These are phyloP conservation scores for Nycticryphes semicollaris DNA, from an alignment of 2,113 vertebrate genomes.

Conservation along the genomic window DNA sequence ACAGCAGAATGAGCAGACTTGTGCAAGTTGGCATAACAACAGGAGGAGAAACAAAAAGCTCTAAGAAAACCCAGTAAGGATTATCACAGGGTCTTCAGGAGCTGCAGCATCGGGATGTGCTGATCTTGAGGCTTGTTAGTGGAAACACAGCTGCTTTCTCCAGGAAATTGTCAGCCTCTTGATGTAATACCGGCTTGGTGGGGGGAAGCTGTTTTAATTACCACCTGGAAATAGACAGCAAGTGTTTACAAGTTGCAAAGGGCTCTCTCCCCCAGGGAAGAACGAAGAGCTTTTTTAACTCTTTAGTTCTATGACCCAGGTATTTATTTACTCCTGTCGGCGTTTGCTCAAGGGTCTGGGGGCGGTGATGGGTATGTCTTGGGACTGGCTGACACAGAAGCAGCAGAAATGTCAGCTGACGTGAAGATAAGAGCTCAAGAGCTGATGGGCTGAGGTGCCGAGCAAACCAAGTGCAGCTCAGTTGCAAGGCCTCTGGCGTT, in stretches of 20 bases:
- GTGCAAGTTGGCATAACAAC: background rate
- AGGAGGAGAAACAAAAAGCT: background rate
- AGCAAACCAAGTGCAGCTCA: background rate
- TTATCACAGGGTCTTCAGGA: background rate
- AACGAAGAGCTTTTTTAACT: background rate
- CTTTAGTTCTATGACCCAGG: background rate
- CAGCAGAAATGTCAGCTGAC: background rate
- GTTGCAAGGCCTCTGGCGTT: background rate
- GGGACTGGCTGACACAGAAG: background rate
- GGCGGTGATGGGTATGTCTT: background rate
- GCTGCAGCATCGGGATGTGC: background rate
- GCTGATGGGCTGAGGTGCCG: accelerated
- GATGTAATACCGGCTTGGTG: background rate
- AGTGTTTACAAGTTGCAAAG: background rate
- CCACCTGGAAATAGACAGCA: background rate
- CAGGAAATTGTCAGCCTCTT: background rate
- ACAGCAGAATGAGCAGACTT: background rate
- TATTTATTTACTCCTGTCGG: background rate
- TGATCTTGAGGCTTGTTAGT: slow-evolving; percentile 4
- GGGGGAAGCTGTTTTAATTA: background rate
- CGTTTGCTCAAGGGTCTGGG: background rate
- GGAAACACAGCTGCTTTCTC: slow-evolving; percentile 2
- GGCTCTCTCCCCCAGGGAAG: background rate
- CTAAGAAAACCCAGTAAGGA: background rate
- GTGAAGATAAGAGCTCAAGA: background rate